Conservation (phyloP, 1,140 invertebrate species). For the Drosophila sucinea region DNA sequence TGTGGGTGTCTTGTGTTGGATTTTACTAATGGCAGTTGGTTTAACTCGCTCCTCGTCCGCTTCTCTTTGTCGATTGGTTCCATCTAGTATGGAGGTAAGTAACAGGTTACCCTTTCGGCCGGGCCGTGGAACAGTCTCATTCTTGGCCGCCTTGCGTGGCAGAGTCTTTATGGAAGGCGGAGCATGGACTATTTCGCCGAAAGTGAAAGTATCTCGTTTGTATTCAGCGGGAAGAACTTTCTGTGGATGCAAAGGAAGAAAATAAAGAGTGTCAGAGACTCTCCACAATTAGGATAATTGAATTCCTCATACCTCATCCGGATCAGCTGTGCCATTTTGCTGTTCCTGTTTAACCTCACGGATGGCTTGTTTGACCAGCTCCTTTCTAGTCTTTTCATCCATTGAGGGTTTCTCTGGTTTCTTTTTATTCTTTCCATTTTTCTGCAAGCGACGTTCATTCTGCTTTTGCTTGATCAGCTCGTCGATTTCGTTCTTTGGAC, state of each 20-base stretch:
- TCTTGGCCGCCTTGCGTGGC: slow-evolving; percentile 83
- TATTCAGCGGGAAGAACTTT: slow-evolving; percentile 48
- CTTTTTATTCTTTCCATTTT: slow-evolving; percentile 61
- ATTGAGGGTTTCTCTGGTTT: slow-evolving; percentile 62
- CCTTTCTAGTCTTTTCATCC: slow-evolving; percentile 83
- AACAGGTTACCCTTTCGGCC: slow-evolving; percentile 85
- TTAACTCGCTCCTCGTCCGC: background rate
- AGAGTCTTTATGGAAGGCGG: slow-evolving; percentile 85
- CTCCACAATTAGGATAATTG: background rate
- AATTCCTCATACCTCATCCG: slow-evolving; percentile 23
- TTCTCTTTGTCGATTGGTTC: background rate
- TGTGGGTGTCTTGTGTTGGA: slow-evolving; percentile 27
- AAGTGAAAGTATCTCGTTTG: slow-evolving; percentile 85
- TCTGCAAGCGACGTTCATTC: slow-evolving; percentile 80
- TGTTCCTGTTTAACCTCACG: slow-evolving; percentile 53
- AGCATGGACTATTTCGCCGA: slow-evolving; percentile 87
- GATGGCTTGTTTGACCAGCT: slow-evolving; percentile 76
- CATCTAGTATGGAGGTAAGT: slow-evolving; percentile 80
- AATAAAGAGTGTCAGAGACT: too few relatives aligned
- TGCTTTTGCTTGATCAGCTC: slow-evolving; percentile 82
- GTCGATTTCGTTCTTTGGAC: slow-evolving; percentile 83
- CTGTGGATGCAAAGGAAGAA: slow-evolving; percentile 6
- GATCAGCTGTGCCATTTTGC: slow-evolving; percentile 54
- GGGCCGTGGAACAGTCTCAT: slow-evolving; percentile 81
- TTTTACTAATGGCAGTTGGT: slow-evolving; percentile 25